phyloP scores from a whole-genome alignment of 2,888 invertebrate genomes.

The Corythucha ciliata region DNA sequence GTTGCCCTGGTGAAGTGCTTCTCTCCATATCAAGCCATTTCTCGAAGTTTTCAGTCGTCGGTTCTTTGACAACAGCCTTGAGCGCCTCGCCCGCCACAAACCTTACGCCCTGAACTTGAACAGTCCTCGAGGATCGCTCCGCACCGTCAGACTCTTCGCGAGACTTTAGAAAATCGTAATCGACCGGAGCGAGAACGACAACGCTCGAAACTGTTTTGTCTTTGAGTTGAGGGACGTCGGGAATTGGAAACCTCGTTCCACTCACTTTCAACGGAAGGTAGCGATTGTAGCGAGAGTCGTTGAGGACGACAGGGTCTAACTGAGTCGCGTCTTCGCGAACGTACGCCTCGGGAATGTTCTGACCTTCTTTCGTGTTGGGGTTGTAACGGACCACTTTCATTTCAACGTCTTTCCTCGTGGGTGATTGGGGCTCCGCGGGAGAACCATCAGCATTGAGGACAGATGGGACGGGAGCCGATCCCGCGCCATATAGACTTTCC shows the following conservation, averaged over 20 bases:
- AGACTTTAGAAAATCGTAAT: constrained; percentile 52
- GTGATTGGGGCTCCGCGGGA: too few relatives aligned
- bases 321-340: constrained; percentile 63
- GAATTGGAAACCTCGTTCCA: constrained; percentile 74
- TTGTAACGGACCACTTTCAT: constrained; percentile 79
- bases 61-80: constrained; percentile 64
- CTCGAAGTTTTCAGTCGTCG: constrained; percentile 65
- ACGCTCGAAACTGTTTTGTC: constrained; percentile 74
- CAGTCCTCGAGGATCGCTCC: constrained; percentile 46
- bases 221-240: constrained; percentile 62
- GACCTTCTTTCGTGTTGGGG: constrained; percentile 62
- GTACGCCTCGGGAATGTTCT: constrained; percentile 60
- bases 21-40: constrained; percentile 72
- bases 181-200: constrained; percentile 73
- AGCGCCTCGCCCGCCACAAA: constrained; percentile 66
- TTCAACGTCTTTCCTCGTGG: constrained; percentile 40
- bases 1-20: constrained; percentile 61
- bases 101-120: constrained; percentile 57
- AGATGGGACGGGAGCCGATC: constrained; percentile 61
- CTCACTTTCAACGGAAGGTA: constrained; percentile 76
- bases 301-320: constrained; percentile 62
- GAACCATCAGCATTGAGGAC: constrained; percentile 52
- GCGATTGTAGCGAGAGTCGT: constrained; percentile 63
- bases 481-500: constrained; percentile 76
- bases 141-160: constrained; percentile 28